Base-by-base conservation (phyloP, 2,113 vertebrate genomes). In the Bos indicus region DNA sequence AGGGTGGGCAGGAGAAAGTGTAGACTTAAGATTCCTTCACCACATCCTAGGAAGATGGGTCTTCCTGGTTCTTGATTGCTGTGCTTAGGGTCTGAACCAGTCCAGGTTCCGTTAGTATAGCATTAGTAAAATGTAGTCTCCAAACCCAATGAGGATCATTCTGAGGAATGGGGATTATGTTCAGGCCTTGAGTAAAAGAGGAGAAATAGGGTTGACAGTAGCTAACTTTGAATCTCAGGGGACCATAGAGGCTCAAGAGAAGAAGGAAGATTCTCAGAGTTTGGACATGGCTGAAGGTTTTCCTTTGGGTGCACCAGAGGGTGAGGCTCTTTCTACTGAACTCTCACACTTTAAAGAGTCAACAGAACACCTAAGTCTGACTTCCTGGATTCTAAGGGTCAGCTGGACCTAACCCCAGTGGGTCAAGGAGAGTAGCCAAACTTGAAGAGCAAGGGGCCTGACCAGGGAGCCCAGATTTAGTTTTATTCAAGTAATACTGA, bases 361-460 rank as follows among this genome's bases (percentile, higher is more conserved):
- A 88, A 48, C 19, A 85, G 23, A 16, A 51, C 16, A 26, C 25
- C 15, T 48, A 48, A 26, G 21, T 81, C 30, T 90, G 26, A 96
- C 56, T 96, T 95, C 43, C 59, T 91, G 82, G 28, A 26, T 93
- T 95, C 36, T 80, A 36, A 82, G 62, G 21, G 67, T 71, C 78
- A 91, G 25, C 3, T 92, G 94, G 84, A 62, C 74, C 17, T 96
- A 67, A 51, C 28, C 46, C 40, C n/a, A 59, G 40, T 84, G 84
- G 96, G 95, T 92, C 95, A 96, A 67, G 30, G 54, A 25, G 25
- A 71, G 59, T 48, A 30, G 84, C 28, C 62, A 90, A 74, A 96
- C 83, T 30, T 89, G 95, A 97, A 74, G 54, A 94, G n/a, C 84
- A 92, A 90, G 81, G 28, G 36, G 74, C 33, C 13, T 90, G 40